Percentiles rank a stretch among this genome's conserved stretches.
Conservation (phyloP, 1,140 invertebrate genomes). For the Kradibia gibbosae region DNA sequence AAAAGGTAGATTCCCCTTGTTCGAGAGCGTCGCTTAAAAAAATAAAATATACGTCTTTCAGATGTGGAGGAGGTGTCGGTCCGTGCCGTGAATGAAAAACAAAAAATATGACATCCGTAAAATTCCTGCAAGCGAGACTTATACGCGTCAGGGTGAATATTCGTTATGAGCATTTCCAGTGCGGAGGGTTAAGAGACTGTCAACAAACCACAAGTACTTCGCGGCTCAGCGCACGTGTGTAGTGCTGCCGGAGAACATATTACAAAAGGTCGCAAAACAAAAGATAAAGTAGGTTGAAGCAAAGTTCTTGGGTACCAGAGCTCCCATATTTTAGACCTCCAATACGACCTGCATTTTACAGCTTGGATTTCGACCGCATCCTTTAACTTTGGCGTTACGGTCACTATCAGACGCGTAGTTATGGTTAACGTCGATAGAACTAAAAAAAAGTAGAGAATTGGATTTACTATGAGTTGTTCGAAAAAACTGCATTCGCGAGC, state of each 20-base stretch:
- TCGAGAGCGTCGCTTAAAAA: not conserved
- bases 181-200: conserved; percentile 2
- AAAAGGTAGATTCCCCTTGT: not conserved
- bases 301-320: conserved; percentile 15
- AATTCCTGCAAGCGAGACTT: not conserved
- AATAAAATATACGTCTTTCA: not conserved
- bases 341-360: conserved; percentile 25
- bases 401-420: not conserved
- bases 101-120: conserved; percentile 24
- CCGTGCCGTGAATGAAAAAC: not conserved
- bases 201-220: conserved; percentile 11
- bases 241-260: not conserved
- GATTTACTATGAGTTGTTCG: not conserved
- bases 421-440: not conserved
- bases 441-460: not conserved
- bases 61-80: not conserved
- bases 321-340: not conserved
- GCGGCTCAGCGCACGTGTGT: not conserved
- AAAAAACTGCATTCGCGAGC: not conserved
- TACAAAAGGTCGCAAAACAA: conserved; percentile 11
- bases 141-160: not conserved
- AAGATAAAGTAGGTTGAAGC: not conserved
- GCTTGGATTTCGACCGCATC: not conserved
- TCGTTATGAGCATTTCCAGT: conserved; percentile 27
- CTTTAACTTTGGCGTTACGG: not conserved